Conservation (phyloP, 2,797 vertebrate genomes). For the Aulostomus chinensis region DNA sequence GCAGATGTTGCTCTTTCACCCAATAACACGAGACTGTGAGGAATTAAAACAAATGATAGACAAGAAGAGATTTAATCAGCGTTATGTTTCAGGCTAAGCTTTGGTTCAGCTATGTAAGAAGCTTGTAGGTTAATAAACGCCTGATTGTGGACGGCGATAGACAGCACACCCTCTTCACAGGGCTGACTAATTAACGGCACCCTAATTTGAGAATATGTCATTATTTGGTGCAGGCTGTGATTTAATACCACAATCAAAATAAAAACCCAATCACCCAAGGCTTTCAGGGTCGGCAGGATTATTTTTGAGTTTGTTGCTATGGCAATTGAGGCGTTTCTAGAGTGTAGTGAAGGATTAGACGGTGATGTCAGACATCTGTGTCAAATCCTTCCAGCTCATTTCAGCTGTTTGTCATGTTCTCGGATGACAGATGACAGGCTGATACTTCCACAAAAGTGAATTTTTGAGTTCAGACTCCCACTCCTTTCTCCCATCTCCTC, state of each 20-base stretch:
- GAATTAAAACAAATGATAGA: constrained; percentile 21
- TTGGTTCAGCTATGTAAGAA: constrained; percentile 50
- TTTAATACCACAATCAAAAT: constrained; percentile 67
- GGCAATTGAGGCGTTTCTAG: constrained; percentile 56
- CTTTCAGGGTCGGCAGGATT: constrained; percentile 65
- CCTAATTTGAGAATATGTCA: constrained; percentile 60
- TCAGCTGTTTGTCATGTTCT: constrained; percentile 59
- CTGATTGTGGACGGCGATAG: constrained; percentile 54
- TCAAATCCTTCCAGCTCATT: constrained; percentile 72
- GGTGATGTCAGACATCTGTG: constrained; percentile 75
- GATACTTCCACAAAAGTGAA: constrained; percentile 44
- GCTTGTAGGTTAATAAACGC: constrained; percentile 58
- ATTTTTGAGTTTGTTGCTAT: constrained; percentile 71
- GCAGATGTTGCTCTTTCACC: constrained; percentile 56
- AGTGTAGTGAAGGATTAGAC: constrained; percentile 69
- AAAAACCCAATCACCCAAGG: constrained; percentile 59
- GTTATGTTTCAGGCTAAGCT: constrained; percentile 48
- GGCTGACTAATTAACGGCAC: constrained; percentile 62
- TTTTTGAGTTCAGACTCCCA: constrained; percentile 52
- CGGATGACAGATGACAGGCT: constrained; percentile 64
- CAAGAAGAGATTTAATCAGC: constrained; percentile 54
- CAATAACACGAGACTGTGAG: constrained; percentile 15
- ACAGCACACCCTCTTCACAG: constrained; percentile 12
- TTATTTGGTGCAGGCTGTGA: constrained; percentile 47
- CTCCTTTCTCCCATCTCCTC: constrained; percentile 25